These are phyloP conservation scores for Hypomecis atomaria DNA, from an alignment of 2,888 invertebrate genomes.

Conservation along the genomic window DNA sequence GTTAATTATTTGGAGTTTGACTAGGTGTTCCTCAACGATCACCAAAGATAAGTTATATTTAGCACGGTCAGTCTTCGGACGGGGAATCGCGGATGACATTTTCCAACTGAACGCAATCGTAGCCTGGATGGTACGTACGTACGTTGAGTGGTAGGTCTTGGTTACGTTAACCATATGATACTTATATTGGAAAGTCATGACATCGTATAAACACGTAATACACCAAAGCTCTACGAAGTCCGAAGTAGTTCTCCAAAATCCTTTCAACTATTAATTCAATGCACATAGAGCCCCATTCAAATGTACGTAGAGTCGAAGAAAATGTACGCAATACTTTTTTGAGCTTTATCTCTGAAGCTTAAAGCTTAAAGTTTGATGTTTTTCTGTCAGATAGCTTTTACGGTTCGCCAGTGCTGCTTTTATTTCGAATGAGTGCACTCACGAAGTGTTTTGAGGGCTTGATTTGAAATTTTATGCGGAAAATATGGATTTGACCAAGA, in stretches of 20 bases:
- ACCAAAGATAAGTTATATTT: too few species aligned
- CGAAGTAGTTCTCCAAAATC: conserved; percentile 44
- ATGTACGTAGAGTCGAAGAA: conserved; percentile 44
- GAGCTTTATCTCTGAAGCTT: conserved; percentile 1
- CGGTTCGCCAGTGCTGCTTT: conserved; percentile 46
- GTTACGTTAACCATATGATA: too few species aligned
- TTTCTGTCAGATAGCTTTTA: conserved; percentile 21
- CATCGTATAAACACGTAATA: not conserved
- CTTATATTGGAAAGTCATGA: too few species aligned
- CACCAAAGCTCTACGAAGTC: not conserved
- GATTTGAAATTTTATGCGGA: conserved; percentile 42
- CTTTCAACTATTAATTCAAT: conserved; percentile 54
- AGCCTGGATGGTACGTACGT: too few species aligned
- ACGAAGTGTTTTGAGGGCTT: conserved; percentile 36
- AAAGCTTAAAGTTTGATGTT: conserved; percentile 11
- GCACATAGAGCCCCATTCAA: conserved; percentile 49
- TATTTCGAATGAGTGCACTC: conserved; percentile 51
- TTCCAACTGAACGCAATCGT: too few species aligned
- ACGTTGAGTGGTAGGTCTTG: too few species aligned
- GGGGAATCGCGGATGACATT: too few species aligned
- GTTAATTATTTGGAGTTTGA: too few species aligned
- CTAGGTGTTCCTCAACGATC: too few species aligned
- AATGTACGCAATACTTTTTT: not conserved
- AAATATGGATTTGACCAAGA: conserved; percentile 16
- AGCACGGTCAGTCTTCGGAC: too few species aligned